phyloP scores from a whole-genome alignment of 2,113 vertebrate genomes.

The Ellobius talpinus region DNA sequence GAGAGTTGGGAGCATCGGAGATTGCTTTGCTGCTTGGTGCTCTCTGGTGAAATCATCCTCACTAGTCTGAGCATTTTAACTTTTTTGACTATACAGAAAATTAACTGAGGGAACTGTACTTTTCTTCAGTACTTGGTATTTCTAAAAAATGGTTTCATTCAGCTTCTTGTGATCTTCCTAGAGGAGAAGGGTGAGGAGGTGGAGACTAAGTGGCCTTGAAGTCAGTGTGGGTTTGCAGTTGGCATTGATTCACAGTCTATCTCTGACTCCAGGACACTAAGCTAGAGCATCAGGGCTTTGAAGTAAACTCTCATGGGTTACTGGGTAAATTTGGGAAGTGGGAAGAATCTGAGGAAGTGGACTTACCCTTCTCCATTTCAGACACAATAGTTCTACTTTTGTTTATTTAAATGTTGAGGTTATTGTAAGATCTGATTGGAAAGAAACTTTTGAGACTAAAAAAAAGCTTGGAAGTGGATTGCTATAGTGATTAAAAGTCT shows the following conservation, averaged over 20 bases:
- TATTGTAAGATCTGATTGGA: slow-evolving; percentile 51
- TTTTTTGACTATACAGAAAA: slow-evolving; percentile 13
- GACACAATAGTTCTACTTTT: slow-evolving; percentile 12
- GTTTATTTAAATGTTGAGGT: slow-evolving; percentile 51
- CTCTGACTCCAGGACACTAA: not conserved
- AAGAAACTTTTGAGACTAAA: slow-evolving; percentile 24
- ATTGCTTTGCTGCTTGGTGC: slow-evolving; percentile 12
- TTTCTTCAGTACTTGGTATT: slow-evolving; percentile 16
- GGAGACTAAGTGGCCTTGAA: not conserved
- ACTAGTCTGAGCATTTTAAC: slow-evolving; percentile 25
- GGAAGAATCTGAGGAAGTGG: slow-evolving; percentile 42
- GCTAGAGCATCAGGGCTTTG: not conserved
- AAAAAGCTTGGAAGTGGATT: slow-evolving; percentile 1
- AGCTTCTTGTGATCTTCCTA: slow-evolving; percentile 11
- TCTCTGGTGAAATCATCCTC: slow-evolving; percentile 29
- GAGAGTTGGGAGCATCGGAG: not conserved
- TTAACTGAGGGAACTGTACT: not conserved
- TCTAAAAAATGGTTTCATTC: slow-evolving; percentile 24
- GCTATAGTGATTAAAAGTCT: slow-evolving; percentile 11
- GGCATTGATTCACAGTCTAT: not conserved
- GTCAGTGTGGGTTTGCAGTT: slow-evolving; percentile 50
- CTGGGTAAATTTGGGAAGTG: slow-evolving; percentile 34
- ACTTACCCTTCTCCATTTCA: not conserved
- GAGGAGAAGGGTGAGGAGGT: not conserved
- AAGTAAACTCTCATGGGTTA: slow-evolving; percentile 28